phyloP scores from a whole-genome alignment of 1,140 invertebrate species.

The Venustaconcha ellipsiformis region DNA sequence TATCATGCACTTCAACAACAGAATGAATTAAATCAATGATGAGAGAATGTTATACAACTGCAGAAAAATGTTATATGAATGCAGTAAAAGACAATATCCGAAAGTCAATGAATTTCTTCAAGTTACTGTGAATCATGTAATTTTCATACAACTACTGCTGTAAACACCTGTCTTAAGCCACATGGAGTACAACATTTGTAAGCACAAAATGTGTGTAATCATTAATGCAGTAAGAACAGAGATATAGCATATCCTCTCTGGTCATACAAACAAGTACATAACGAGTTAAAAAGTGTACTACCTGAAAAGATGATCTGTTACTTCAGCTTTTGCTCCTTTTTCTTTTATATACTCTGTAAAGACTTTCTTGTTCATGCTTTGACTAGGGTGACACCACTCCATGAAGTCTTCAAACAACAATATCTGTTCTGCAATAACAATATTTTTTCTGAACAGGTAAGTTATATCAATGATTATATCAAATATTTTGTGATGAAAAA shows the following conservation, averaged over 20 bases:
- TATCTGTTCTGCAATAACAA: conserved; percentile 66
- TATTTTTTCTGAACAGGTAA: too few relatives aligned
- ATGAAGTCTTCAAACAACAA: conserved; percentile 66
- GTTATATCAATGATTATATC: too few relatives aligned
- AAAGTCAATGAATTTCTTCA: too few relatives aligned
- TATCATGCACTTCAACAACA: too few relatives aligned
- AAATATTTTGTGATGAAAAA: too few relatives aligned
- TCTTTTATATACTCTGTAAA: conserved; percentile 62
- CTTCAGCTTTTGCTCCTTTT: conserved; percentile 55
- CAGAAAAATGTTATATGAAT: too few relatives aligned
- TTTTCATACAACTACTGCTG: background rate
- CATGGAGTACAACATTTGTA: background rate
- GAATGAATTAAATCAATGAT: too few relatives aligned
- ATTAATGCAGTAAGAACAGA: too few relatives aligned
- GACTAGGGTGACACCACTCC: conserved; percentile 56
- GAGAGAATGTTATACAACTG: too few relatives aligned
- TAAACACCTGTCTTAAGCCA: background rate
- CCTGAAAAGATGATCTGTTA: conserved; percentile 61
- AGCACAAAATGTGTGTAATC: background rate
- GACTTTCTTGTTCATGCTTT: conserved; percentile 59
- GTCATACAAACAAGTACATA: background rate
- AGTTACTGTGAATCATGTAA: background rate
- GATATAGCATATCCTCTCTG: too few relatives aligned
- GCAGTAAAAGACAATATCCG: too few relatives aligned
- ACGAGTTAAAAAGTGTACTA: conserved; percentile 21